Evolutionary conservation across 1,140 invertebrate species (phyloP), one percentile per base, ranked within the genome.

Genomic region (Ptiloglossa arizonensis): DNA sequence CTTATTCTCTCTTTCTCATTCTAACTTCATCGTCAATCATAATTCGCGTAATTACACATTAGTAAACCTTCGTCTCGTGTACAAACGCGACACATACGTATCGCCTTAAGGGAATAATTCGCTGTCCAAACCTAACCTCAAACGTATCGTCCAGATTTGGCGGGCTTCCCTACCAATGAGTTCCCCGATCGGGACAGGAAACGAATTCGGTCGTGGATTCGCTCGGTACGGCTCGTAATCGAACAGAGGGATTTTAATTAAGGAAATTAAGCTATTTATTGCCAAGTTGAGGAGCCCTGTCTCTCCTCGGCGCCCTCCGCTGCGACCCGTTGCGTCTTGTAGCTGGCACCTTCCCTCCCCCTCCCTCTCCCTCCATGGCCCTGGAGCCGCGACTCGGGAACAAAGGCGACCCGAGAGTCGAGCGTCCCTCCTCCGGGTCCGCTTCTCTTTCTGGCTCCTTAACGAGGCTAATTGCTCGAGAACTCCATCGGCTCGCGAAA

Each of bases 191-290:
- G 56, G 57, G 56, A 38, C 56, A 19, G 57, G 44, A 27, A 52
- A 52, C 22, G 35, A 27, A 32, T 11, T n/a, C n/a, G n/a, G n/a
- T n/a, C n/a, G n/a, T n/a, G n/a, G n/a, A n/a, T n/a, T n/a, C n/a
- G n/a, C n/a, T n/a, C n/a, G n/a, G n/a, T n/a, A n/a, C n/a, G n/a
- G n/a, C n/a, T n/a, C n/a, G n/a, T n/a, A 17, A 69, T 38, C 60
- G 32, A 19, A 56, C 80, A 41, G 52, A 72, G 52, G 78, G 77
- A 85, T 87, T 84, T 90, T 88, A 87, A 90, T 89, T 87, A 88
- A 88, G 83, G 75, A 87, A 89, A 89, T 89, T 87, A 88, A 88
- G 86, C 81, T 88, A 85, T 87, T 88, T 89, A 89, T 89, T 86
- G 80, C 71, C 52, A 78, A 73, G 60, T 76, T 81, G 67, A 78